phyloP scores from a whole-genome alignment of 2,888 invertebrate species.

The Alcis repandata region DNA sequence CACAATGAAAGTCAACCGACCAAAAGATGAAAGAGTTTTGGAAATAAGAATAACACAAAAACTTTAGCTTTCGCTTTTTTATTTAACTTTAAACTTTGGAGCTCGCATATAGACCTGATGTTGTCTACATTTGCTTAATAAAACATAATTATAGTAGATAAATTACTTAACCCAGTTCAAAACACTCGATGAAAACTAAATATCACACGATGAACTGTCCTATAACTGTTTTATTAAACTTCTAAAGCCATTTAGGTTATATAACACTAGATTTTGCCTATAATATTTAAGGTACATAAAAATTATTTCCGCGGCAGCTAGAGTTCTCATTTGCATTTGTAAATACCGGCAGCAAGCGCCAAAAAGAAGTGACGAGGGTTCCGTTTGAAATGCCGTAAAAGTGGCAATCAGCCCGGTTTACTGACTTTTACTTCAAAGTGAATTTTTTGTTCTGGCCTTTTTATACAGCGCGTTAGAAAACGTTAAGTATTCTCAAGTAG shows the following conservation, averaged over 20 bases:
- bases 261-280: neutral
- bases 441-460: slow-evolving; percentile 67
- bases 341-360: slow-evolving; percentile 69
- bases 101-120: too few relatives aligned
- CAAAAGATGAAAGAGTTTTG: too few relatives aligned
- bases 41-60: too few relatives aligned
- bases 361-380: slow-evolving; percentile 76
- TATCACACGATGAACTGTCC: neutral
- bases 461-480: slow-evolving; percentile 62
- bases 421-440: slow-evolving; percentile 74
- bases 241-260: neutral
- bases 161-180: too few relatives aligned
- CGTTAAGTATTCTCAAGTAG: slow-evolving; percentile 59
- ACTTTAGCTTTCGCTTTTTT: too few relatives aligned
- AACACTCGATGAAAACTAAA: neutral
- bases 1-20: too few relatives aligned
- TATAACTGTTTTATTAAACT: neutral
- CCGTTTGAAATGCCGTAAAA: slow-evolving; percentile 75
- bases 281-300: slow-evolving; percentile 45
- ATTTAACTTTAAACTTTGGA: too few relatives aligned
- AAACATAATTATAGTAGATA: too few relatives aligned
- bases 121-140: too few relatives aligned
- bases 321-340: slow-evolving; percentile 67
- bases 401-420: slow-evolving; percentile 77
- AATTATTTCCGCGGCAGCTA: slow-evolving; percentile 48